Conservation (phyloP, 2,888 invertebrate genomes). For the Mesorhabditis belari region DNA sequence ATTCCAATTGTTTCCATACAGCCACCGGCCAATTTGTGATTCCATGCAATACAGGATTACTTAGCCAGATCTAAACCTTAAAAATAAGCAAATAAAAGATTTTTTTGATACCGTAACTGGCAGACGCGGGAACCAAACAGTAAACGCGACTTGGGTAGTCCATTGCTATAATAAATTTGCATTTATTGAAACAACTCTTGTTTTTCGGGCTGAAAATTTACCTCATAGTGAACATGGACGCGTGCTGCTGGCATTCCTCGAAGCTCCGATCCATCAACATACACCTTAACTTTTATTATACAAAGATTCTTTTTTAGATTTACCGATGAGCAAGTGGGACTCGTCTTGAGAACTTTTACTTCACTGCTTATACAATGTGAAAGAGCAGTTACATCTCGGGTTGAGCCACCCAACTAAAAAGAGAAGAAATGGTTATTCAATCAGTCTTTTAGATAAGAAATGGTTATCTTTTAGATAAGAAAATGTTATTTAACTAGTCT, state of each 20-base stretch:
- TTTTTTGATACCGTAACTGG: conserved; percentile 25
- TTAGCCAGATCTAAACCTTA: conserved; percentile 19
- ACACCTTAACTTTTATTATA: conserved; percentile 12
- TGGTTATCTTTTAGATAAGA: too few relatives aligned
- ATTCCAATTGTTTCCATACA: conserved; percentile 32
- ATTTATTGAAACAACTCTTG: too few relatives aligned
- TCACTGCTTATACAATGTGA: conserved; percentile 44
- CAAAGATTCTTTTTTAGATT: neutral
- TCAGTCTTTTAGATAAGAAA: too few relatives aligned
- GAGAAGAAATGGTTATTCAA: too few relatives aligned
- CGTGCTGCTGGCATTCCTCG: conserved; percentile 30
- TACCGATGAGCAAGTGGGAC: conserved; percentile 47
- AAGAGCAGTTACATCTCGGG: conserved; percentile 37
- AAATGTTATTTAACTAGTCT: too few relatives aligned
- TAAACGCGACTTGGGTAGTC: conserved; percentile 34
- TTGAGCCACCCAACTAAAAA: conserved; percentile 16
- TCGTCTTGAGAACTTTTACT: conserved; percentile 42
- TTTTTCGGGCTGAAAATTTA: too few relatives aligned
- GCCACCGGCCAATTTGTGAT: conserved; percentile 39
- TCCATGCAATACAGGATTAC: conserved; percentile 16
- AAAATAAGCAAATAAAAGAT: neutral
- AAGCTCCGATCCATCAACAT: conserved; percentile 47
- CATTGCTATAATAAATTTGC: too few relatives aligned
- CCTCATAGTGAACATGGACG: conserved; percentile 40
- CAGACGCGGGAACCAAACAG: conserved; percentile 48